Conservation (phyloP, 2,113 vertebrate species). For the Limanda limanda region DNA sequence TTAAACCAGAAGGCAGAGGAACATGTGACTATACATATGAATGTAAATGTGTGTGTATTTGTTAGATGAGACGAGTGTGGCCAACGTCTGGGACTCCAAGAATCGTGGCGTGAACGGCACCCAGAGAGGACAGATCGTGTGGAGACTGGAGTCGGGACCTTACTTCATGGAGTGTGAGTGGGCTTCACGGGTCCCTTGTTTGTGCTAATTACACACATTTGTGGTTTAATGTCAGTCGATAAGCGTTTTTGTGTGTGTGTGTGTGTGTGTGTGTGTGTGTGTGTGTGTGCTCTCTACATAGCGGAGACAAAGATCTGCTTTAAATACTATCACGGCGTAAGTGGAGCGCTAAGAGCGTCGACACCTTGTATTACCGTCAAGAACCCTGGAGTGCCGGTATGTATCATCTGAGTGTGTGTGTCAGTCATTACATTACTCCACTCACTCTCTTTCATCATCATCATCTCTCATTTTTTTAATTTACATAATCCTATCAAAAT, state of each 20-base stretch:
- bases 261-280: not conserved
- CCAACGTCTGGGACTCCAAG: conserved; percentile 99
- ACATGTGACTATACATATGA: not conserved
- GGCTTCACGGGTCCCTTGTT: not conserved
- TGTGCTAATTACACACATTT: not conserved
- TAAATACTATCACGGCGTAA: conserved; percentile 97
- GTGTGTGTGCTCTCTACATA: conserved; percentile 69
- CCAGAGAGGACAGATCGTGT: conserved; percentile 94
- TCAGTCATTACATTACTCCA: not conserved
- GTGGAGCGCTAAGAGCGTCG: conserved; percentile 93
- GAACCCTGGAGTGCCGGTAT: conserved; percentile 92
- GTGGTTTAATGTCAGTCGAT: not conserved
- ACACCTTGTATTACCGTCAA: conserved; percentile 98
- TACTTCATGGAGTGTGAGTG: conserved; percentile 98
- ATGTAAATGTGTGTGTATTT: conserved; percentile 12
- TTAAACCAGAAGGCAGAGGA: not conserved
- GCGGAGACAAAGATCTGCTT: conserved; percentile 99
- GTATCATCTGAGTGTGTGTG: conserved; percentile 18
- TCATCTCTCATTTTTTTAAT: not conserved
- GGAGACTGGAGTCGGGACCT: conserved; percentile 93
- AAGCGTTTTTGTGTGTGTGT: conserved; percentile 22
- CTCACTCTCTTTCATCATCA: not conserved
- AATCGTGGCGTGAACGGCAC: conserved; percentile 97
- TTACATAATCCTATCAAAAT: not conserved
- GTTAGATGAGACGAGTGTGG: conserved; percentile 94